Evolutionary conservation across 2,888 invertebrate species (phyloP), one percentile per base, ranked within the genome.

Genomic region (Myathropa florea): DNA sequence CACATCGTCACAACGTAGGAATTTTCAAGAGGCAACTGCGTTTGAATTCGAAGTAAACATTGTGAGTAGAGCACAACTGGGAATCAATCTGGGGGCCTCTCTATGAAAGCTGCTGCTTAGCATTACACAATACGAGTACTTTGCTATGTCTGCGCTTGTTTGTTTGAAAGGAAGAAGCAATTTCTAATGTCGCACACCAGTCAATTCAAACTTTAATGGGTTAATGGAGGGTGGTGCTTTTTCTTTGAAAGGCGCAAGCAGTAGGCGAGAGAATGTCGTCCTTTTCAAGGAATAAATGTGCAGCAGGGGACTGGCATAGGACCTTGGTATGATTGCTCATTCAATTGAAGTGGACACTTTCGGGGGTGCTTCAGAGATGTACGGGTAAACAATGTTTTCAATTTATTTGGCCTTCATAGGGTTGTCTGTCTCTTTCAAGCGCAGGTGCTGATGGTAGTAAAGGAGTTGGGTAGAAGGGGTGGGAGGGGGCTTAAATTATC

Each of bases 121-220:
- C 53, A 33, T 77, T 77, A 68, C 33, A 77, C 46, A 61, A 67
- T 75, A n/a, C n/a, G n/a, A n/a, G n/a, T 14, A 33, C 23, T 55
- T 57, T 57, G 21, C 36, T 9, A 14, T 36, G 39, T 24, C 64
- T 23, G 36, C 7, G 28, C 53, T 67, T 26, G 23, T 4, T 60
- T 39, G 36, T 59, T 55, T 64, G 57, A 14, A 57, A 14, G 55
- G 55, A 55, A 55, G 55, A 21, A 10, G 57, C 46, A 72, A 64
- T 64, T 63, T 26, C 33, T 71, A 46, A 71, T 71, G 28, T 60
- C 46, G 26, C 76, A 67, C 57, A 12, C 75, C 59, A 24, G 28
- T 24, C 60, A 55, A 60, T 36, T 68, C 28, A 4, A 64, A 59
- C 64, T 71, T 78, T 78, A 78, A 71, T 71, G 78, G 78, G 78